Evolutionary conservation across 2,888 invertebrate genomes (phyloP).

Genomic region (Melinaea menophilus): DNA sequence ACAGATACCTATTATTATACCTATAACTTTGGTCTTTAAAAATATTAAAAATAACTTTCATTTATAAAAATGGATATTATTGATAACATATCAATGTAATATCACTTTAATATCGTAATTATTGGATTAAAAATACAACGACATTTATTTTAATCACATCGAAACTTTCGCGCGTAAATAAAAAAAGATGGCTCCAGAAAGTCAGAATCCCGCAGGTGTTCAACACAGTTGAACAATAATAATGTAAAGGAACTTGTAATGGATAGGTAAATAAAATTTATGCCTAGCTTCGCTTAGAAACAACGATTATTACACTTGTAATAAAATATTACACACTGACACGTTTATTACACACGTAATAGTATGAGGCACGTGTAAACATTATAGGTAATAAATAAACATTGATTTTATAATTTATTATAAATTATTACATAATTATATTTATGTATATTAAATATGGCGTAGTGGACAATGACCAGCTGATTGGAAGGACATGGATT

Average conservation of each 20-base stretch:
- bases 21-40: background rate
- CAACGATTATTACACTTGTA: conserved; percentile 28
- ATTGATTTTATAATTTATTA: background rate
- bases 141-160: too few species aligned
- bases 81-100: conserved; percentile 21
- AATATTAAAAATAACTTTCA: conserved; percentile 1
- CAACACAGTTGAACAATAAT: background rate
- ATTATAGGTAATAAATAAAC: background rate
- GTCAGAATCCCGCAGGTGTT: too few species aligned
- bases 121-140: too few species aligned
- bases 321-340: conserved; percentile 22
- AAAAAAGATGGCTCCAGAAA: too few species aligned
- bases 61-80: conserved; percentile 20
- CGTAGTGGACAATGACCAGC: background rate
- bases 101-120: too few species aligned
- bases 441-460: background rate
- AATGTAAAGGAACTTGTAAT: background rate
- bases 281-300: conserved; percentile 22
- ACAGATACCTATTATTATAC: too few species aligned
- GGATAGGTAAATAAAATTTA: conserved; percentile 12
- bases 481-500: too few species aligned
- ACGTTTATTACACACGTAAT: conserved; percentile 2
- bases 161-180: too few species aligned
- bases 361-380: background rate
- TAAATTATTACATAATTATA: background rate